Percentiles rank a stretch among this genome's conserved stretches.
Evolutionary conservation across 2,113 vertebrate species (phyloP).

Genomic region (Petaurus breviceps): DNA sequence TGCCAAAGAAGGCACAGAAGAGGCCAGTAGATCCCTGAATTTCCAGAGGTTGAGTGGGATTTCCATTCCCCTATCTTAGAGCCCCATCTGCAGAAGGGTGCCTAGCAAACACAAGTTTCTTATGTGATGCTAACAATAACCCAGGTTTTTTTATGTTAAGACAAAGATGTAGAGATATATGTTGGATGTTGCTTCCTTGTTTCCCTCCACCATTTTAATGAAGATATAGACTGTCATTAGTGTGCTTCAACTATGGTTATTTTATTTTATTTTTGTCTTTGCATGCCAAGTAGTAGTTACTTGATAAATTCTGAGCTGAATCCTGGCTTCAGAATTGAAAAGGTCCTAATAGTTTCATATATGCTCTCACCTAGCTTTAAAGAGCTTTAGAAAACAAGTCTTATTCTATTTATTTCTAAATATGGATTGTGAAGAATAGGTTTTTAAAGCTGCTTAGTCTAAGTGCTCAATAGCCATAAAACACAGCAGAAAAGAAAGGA

Average conservation of each 20-base stretch:
- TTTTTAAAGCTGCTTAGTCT: not conserved
- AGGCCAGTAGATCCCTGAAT: not conserved
- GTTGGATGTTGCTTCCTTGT: not conserved
- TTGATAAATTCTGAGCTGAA: not conserved
- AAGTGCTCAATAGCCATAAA: conserved; percentile 21
- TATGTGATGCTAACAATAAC: not conserved
- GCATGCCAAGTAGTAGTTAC: not conserved
- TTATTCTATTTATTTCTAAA: not conserved
- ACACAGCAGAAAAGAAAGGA: not conserved
- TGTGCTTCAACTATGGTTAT: not conserved
- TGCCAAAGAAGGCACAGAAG: not conserved
- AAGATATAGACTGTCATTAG: not conserved
- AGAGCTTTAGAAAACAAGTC: not conserved
- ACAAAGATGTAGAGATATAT: not conserved
- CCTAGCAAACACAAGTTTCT: not conserved
- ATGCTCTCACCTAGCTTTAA: not conserved
- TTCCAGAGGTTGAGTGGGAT: not conserved
- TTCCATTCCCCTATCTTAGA: not conserved
- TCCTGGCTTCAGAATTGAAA: not conserved
- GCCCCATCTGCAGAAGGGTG: not conserved
- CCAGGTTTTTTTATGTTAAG: not conserved
- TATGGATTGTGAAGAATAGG: not conserved
- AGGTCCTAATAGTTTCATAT: not conserved
- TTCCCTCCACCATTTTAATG: not conserved
- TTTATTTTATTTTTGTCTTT: not conserved